Conservation (phyloP, 2,113 vertebrate species). For the Synchiropus splendidus region DNA sequence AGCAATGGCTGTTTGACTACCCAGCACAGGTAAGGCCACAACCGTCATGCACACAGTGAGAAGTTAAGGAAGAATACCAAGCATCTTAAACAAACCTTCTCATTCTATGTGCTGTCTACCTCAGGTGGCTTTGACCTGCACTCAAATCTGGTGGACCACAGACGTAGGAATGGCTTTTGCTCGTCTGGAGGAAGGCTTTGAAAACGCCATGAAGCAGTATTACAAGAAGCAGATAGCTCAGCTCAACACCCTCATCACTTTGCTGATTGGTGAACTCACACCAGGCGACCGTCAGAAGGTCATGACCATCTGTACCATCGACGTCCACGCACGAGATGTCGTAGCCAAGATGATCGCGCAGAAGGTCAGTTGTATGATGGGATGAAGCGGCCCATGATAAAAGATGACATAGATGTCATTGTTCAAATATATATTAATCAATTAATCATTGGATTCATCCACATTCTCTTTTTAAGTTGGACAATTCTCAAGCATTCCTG, state of each 20-base stretch:
- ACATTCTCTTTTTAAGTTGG: conserved; percentile 66
- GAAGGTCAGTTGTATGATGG: conserved; percentile 68
- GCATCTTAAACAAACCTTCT: background rate
- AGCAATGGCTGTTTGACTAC: conserved; percentile 74
- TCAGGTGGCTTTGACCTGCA: conserved; percentile 85
- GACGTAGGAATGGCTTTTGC: conserved; percentile 84
- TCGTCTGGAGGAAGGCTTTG: conserved; percentile 86
- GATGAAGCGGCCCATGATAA: too few relatives aligned
- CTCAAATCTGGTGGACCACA: conserved; percentile 94
- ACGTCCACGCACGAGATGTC: conserved; percentile 91
- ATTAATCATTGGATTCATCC: too few relatives aligned
- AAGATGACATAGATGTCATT: too few relatives aligned
- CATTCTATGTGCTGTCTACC: background rate
- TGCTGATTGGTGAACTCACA: conserved; percentile 86
- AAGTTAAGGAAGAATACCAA: too few relatives aligned
- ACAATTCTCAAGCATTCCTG: conserved; percentile 82
- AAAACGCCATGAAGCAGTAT: conserved; percentile 87
- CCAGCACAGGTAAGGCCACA: conserved; percentile 49
- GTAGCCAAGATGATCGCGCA: conserved; percentile 87
- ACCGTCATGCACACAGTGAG: too few relatives aligned
- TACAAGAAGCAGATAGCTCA: conserved; percentile 89
- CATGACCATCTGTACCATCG: conserved; percentile 96
- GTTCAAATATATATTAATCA: too few relatives aligned
- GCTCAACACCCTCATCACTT: conserved; percentile 84
- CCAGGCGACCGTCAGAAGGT: conserved; percentile 86